Base-by-base conservation (phyloP, 2,113 vertebrate species). In the Butorides virescens region DNA sequence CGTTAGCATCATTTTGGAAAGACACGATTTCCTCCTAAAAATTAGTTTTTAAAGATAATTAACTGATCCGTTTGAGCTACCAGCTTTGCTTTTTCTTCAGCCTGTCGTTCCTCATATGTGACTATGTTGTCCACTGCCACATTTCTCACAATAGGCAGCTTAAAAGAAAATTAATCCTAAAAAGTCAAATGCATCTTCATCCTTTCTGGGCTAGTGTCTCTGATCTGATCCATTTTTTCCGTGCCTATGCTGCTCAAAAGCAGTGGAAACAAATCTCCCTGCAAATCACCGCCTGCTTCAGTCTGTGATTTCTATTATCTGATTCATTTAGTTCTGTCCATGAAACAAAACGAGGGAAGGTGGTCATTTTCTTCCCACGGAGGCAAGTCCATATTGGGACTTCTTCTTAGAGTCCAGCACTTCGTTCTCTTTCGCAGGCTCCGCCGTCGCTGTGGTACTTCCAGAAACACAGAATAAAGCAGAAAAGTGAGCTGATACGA, bases 191-290 rank as follows among this genome's bases (percentile, higher is more conserved):
- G 30, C 76, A 26, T 39, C 67, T 90, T 75, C 76, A 52, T 93
- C 53, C 67, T 61, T 97, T 96, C 74, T 52, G 73, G 37, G n/a
- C 86, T 89, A 32, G 0, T 34, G 55, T 67, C 77, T 95, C 39
- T 90, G 75, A 77, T 79, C 58, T 90, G 72, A 88, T 92, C 34
- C 46, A 27, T 42, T 36, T 80, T 78, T 86, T 56, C 59, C 27
- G 27, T 82, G 66, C 20, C 56, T 95, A 7, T 10, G 75, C 42
- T 78, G 74, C 77, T 86, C 65, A 23, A 73, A 93, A 93, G 36
- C 30, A 96, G 23, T 68, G 53, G 65, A 93, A 85, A 95, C 46
- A 95, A 80, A 83, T 79, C 67, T 83, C 75, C 67, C 58, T 86
- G 83, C 79, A 91, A 88, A 94, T 86, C 53, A 14, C 68, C 80